Conservation (phyloP, 1,140 invertebrate genomes). For the Drosophila setifemur region DNA sequence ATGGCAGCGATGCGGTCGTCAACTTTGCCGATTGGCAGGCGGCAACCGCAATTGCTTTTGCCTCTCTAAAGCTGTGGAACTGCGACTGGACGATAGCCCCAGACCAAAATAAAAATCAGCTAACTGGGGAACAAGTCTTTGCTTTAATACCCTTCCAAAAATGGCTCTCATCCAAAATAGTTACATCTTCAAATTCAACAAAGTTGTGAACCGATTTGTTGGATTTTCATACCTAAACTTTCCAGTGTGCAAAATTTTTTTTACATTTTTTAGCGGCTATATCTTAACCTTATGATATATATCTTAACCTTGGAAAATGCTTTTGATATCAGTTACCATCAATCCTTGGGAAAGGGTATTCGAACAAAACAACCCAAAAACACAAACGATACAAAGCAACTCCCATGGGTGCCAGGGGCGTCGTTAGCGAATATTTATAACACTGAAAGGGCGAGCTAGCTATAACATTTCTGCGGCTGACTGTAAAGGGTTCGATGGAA, state of each 20-base stretch:
- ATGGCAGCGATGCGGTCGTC: conserved; percentile 58
- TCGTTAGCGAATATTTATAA: conserved; percentile 68
- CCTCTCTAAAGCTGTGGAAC: background rate
- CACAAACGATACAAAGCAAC: conserved; percentile 3
- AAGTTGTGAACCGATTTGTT: no score
- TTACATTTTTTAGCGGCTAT: no score
- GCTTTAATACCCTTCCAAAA: no score
- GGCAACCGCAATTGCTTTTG: conserved; percentile 71
- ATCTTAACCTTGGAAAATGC: no score
- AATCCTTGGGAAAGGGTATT: no score
- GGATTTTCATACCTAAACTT: no score
- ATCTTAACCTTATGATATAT: no score
- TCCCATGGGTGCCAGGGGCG: conserved; percentile 56
- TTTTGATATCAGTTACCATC: no score
- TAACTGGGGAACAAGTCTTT: no score
- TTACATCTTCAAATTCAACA: no score
- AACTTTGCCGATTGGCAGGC: conserved; percentile 74
- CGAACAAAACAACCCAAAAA: background rate
- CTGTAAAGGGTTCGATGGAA: background rate
- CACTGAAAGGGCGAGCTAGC: conserved; percentile 16
- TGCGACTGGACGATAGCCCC: background rate
- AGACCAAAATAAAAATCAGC: background rate
- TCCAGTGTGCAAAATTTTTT: no score
- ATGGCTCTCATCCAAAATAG: no score
- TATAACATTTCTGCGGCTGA: background rate